phyloP scores from a whole-genome alignment of 2,113 vertebrate species.

The Lagopus muta region DNA sequence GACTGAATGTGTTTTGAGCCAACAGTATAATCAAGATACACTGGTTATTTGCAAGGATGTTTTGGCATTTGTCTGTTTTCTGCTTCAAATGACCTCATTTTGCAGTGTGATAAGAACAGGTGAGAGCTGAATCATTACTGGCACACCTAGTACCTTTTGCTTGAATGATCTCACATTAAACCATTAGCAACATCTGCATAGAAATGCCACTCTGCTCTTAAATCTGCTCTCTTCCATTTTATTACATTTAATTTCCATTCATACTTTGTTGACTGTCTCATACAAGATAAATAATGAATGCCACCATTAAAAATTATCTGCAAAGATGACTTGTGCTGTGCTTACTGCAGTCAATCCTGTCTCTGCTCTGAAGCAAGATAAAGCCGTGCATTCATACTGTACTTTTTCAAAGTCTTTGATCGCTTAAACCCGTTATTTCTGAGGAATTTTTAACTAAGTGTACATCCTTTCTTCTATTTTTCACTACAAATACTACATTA shows the following conservation, averaged over 20 bases:
- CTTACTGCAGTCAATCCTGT: background rate
- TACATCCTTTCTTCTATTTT: background rate
- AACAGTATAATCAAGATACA: background rate
- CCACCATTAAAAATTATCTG: background rate
- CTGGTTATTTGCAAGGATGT: background rate
- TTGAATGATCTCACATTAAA: background rate
- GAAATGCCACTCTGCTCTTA: background rate
- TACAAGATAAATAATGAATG: background rate
- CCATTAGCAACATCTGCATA: background rate
- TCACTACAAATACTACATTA: background rate
- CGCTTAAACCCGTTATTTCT: background rate
- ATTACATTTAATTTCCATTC: background rate
- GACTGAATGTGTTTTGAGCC: background rate
- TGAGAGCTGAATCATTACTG: background rate
- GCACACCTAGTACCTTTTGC: background rate
- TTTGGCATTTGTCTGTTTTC: background rate
- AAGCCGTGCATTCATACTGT: background rate
- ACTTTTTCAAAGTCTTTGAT: background rate
- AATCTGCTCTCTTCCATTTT: background rate
- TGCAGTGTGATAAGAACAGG: background rate
- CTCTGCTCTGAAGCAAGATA: background rate
- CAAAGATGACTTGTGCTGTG: background rate
- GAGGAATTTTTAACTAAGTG: background rate
- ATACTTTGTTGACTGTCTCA: background rate
- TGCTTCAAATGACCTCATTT: background rate